A percentile compares a stretch with the other conserved stretches of the same genome.
phyloP scores from a whole-genome alignment of 2,888 invertebrate species.

The Sussaba pulchella region DNA sequence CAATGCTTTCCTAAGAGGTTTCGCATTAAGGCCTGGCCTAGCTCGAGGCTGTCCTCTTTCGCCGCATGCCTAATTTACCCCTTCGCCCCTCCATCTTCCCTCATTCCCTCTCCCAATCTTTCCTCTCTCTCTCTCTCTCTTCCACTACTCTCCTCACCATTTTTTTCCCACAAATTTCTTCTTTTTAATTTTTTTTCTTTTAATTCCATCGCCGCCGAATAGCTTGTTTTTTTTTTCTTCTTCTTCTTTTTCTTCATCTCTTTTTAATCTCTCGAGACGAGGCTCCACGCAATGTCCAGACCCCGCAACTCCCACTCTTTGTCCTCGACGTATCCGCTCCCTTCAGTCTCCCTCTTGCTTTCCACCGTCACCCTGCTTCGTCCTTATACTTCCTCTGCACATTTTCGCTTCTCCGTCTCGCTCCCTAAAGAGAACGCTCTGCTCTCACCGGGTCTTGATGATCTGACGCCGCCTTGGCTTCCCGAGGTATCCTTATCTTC shows the following conservation, averaged over 20 bases:
- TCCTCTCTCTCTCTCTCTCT: slow-evolving; percentile 36
- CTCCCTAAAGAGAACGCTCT: slow-evolving; percentile 9
- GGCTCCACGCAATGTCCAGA: slow-evolving; percentile 62
- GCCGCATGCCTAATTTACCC: slow-evolving; percentile 81
- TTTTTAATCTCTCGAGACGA: slow-evolving; percentile 75
- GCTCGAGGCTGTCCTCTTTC: slow-evolving; percentile 80
- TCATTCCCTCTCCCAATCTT: slow-evolving; percentile 25
- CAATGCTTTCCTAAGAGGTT: slow-evolving; percentile 79
- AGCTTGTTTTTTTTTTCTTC: slow-evolving; percentile 72
- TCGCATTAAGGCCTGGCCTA: slow-evolving; percentile 78
- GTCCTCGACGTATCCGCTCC: slow-evolving; percentile 32
- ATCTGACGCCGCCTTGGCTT: slow-evolving; percentile 25
- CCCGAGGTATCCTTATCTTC: slow-evolving; percentile 1
- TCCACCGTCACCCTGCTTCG: slow-evolving; percentile 28
- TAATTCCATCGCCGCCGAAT: slow-evolving; percentile 74
- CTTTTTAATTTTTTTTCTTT: slow-evolving; percentile 53
- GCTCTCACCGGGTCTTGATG: slow-evolving; percentile 30
- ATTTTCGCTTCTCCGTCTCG: slow-evolving; percentile 36
- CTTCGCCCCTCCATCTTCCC: slow-evolving; percentile 20
- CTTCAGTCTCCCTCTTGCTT: slow-evolving; percentile 41
- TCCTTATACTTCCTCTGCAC: slow-evolving; percentile 17
- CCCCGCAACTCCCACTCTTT: slow-evolving; percentile 62
- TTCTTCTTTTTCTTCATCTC: slow-evolving; percentile 73
- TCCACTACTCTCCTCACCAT: slow-evolving; percentile 11
- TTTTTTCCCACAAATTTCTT: background rate